These are phyloP conservation scores for Pachypanchax playfairii DNA, from an alignment of 2,113 vertebrate species.

Conservation along the genomic window DNA sequence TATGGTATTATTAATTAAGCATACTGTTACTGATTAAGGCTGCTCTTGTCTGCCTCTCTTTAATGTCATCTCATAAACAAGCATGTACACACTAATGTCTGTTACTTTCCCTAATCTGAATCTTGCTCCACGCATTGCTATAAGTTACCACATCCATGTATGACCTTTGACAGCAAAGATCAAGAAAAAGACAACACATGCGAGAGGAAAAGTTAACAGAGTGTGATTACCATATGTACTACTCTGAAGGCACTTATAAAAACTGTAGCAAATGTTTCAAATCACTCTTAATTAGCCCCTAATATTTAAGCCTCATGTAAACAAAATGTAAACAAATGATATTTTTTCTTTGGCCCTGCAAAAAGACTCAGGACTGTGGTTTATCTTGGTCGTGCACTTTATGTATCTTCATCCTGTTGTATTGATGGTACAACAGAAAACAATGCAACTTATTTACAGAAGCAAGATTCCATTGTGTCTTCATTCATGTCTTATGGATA, in stretches of 20 bases:
- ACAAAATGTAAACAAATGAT: slow-evolving; percentile 14
- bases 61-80: slow-evolving; percentile 14
- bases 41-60: slow-evolving; percentile 4
- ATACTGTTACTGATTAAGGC: background rate
- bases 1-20: slow-evolving; percentile 3
- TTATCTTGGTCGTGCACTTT: slow-evolving; percentile 62
- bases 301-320: slow-evolving; percentile 16
- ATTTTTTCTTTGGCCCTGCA: slow-evolving; percentile 18
- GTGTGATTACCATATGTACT: background rate
- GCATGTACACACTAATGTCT: slow-evolving; percentile 24
- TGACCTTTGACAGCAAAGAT: slow-evolving; percentile 25
- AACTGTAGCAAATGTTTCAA: slow-evolving; percentile 38
- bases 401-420: slow-evolving; percentile 19
- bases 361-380: slow-evolving; percentile 36
- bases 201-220: slow-evolving; percentile 3
- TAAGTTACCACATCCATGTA: slow-evolving; percentile 21
- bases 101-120: slow-evolving; percentile 1
- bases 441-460: background rate
- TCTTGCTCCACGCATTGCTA: slow-evolving; percentile 9
- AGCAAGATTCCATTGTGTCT: background rate
- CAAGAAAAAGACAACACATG: slow-evolving; percentile 3
- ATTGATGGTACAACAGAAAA: slow-evolving; percentile 3
- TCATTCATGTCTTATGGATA: slow-evolving; percentile 13
- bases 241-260: slow-evolving; percentile 31
- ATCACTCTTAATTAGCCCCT: slow-evolving; percentile 15